Conservation (phyloP, 1,140 invertebrate genomes). For the Euschistus heros region DNA sequence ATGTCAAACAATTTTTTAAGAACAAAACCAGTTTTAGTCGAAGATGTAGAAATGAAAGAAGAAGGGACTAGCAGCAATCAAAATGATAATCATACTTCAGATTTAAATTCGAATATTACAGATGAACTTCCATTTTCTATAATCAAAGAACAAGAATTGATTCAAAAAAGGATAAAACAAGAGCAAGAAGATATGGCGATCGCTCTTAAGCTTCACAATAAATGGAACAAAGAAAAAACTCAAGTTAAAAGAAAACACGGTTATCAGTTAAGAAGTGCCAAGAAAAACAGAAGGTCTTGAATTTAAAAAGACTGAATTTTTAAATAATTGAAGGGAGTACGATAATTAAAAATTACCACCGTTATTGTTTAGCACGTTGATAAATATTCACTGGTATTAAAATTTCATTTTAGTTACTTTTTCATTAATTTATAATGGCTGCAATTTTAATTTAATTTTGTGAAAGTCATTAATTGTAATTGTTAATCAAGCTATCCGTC, state of each 20-base stretch:
- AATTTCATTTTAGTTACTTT: no score
- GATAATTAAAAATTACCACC: no score
- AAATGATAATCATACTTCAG: not conserved
- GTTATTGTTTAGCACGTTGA: no score
- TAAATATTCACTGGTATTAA: no score
- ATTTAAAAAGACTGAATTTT: not conserved
- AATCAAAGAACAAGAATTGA: conserved; percentile 16
- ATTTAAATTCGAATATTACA: conserved; percentile 11
- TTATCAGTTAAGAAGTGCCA: conserved; percentile 16
- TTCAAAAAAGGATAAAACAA: conserved; percentile 35
- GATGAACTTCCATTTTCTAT: not conserved
- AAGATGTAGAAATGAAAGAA: conserved; percentile 2
- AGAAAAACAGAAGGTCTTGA: not conserved
- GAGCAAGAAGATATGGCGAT: conserved; percentile 17
- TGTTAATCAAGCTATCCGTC: no score
- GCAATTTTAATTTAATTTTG: no score
- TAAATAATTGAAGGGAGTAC: not conserved
- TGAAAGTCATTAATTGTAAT: no score
- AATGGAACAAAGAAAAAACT: conserved; percentile 17
- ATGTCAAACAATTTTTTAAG: conserved; percentile 20
- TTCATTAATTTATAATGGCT: no score
- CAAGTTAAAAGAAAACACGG: conserved; percentile 11
- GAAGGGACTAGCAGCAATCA: not conserved
- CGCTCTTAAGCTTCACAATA: conserved; percentile 16
- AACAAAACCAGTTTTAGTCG: not conserved